Percentiles rank a stretch among this genome's conserved stretches.
Evolutionary conservation across 2,113 vertebrate genomes (phyloP).

Genomic region (Chelonoidis abingdonii): DNA sequence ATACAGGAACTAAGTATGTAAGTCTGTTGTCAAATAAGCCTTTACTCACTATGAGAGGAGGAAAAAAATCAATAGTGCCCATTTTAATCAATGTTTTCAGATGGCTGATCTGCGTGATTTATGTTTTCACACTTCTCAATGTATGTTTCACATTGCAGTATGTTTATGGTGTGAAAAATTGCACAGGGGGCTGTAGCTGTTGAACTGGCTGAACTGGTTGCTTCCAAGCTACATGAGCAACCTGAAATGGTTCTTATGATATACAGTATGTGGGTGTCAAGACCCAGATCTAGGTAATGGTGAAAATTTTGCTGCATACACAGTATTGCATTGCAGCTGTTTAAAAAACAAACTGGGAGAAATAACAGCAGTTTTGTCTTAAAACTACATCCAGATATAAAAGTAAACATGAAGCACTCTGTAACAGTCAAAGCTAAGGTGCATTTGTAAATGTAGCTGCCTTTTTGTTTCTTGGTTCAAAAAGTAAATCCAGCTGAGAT

Average conservation of each 20-base stretch:
- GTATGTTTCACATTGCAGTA: fast-evolving
- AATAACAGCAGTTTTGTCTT: neutral
- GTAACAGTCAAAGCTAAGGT: neutral
- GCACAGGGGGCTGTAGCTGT: neutral
- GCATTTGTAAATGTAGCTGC: neutral
- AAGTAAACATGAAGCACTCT: neutral
- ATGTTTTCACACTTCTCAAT: neutral
- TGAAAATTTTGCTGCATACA: neutral
- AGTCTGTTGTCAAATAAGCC: neutral
- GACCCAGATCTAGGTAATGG: neutral
- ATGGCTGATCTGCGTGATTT: fast-evolving
- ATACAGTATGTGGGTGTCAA: neutral
- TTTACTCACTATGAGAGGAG: neutral
- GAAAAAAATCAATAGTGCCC: fast-evolving
- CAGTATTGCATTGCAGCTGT: neutral
- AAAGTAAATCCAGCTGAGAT: fast-evolving
- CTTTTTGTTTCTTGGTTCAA: neutral
- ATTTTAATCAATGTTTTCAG: neutral
- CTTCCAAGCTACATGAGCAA: neutral
- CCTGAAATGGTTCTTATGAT: neutral
- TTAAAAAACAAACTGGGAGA: neutral
- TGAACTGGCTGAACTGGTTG: neutral
- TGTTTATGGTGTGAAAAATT: neutral
- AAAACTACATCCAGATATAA: neutral
- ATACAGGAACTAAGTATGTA: neutral